These are phyloP conservation scores for Pseudocheirus occidentalis DNA, from an alignment of 2,797 vertebrate species.

Conservation along the genomic window DNA sequence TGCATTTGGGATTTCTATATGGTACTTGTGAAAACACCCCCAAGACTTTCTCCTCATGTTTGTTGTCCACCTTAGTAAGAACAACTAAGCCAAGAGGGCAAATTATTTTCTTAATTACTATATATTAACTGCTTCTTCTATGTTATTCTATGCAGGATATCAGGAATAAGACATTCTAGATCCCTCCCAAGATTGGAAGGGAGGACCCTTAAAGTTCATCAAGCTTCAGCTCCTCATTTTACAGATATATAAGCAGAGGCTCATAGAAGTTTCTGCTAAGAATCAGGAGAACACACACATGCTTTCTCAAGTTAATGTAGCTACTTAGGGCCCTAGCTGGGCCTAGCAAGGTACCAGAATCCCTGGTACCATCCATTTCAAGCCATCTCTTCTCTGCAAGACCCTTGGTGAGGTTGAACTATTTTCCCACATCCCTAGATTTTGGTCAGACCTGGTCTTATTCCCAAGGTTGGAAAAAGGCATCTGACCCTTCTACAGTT, in stretches of 20 bases:
- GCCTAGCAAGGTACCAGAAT: too few species aligned
- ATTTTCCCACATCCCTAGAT: too few species aligned
- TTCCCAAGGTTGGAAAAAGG: neutral
- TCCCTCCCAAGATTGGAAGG: neutral
- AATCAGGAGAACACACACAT: neutral
- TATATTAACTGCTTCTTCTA: neutral
- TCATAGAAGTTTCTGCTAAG: neutral
- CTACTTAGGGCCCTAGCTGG: neutral
- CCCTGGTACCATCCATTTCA: too few species aligned
- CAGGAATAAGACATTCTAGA: neutral
- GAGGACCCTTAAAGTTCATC: neutral
- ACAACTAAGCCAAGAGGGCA: neutral
- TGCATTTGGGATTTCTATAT: neutral
- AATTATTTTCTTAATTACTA: neutral
- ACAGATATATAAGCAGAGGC: neutral
- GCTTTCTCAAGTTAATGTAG: neutral
- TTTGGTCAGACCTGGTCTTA: too few species aligned
- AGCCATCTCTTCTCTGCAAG: too few species aligned
- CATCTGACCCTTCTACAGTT: neutral
- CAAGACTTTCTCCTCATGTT: neutral
- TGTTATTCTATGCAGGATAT: neutral
- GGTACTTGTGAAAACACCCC: neutral
- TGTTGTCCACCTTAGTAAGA: neutral
- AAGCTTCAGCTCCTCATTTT: neutral
- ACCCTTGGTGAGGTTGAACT: too few species aligned